Evolutionary conservation across 2,113 vertebrate species (phyloP), one percentile per base, ranked within the genome.

Genomic region (Lamprotornis superbus): DNA sequence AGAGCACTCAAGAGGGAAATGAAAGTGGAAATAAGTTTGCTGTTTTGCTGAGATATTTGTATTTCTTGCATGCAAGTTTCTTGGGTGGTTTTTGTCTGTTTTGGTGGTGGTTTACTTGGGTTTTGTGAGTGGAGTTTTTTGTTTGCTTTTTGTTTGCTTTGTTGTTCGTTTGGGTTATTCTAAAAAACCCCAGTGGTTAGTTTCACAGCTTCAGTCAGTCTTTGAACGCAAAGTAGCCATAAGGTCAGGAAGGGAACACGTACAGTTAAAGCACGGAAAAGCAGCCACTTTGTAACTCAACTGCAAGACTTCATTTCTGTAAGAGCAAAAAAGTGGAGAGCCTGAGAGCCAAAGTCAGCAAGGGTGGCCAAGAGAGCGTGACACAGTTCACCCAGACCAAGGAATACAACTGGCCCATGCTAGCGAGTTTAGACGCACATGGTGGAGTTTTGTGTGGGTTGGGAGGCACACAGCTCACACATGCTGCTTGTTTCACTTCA

Each of bases 351-450:
- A 7, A 81, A 78, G 39, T 31, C 46, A 61, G 44, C 33, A 60
- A 59, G 18, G 16, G 30, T 52, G 37, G 19, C 13, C 40, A 69
- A 61, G 11, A 44, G 12, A 52, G 5, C 0, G 0, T 46, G 24
- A 73, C 15, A 57, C 4, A 64, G 33, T 21, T 16, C 44, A 75
- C 4, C 7, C 19, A 70, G 68, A 85, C 4, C 28, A 71, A 60
- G 22, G 40, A 49, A 40, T 9, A 73, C 10, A 33, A 28, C 4
- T 33, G 31, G 25, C 22, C 35, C 49, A 24, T 3, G 30, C 22
- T 20, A 42, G 22, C 0, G 4, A 57, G 20, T 76, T 59, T 3
- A 21, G 20, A 57, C 47, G 42, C 13, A 35, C 0, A 0, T 1
- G 1, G 21, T 47, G 11, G 28, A 57, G 31, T 24, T 87, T 28